Evolutionary conservation across 2,888 invertebrate species (phyloP).

Genomic region (Neuroscelio doddi): DNA sequence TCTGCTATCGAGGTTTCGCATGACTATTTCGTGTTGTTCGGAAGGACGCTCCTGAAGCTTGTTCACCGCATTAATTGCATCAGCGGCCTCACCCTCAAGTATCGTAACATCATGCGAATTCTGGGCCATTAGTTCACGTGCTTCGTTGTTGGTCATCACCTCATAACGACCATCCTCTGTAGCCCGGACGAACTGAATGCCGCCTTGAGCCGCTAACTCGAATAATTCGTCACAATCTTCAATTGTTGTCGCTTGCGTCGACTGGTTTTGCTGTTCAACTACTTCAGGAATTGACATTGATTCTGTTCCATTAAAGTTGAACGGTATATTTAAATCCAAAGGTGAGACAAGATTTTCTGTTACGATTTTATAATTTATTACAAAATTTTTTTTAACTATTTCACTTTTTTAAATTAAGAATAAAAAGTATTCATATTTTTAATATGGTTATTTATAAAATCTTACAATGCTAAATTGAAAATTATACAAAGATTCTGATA

Average conservation of each 20-base stretch:
- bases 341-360: constrained; percentile 55
- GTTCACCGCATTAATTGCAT: constrained; percentile 62
- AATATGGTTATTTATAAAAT: no score
- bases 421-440: no score
- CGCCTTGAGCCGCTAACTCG: constrained; percentile 69
- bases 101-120: constrained; percentile 69
- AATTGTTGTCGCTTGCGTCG: constrained; percentile 39
- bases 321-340: constrained; percentile 44
- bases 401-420: no score
- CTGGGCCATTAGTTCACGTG: constrained; percentile 69
- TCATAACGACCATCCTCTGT: constrained; percentile 71
- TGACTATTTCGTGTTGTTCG: constrained; percentile 9
- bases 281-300: constrained; percentile 11
- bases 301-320: constrained; percentile 15
- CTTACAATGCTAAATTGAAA: no score
- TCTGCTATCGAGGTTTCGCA: constrained; percentile 12
- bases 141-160: constrained; percentile 70
- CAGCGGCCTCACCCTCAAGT: constrained; percentile 65
- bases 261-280: constrained; percentile 21
- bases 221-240: constrained; percentile 68
- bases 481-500: no score
- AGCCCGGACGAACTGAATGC: constrained; percentile 70
- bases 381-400: neutral
- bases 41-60: constrained; percentile 32
- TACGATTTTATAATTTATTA: no score